phyloP scores from a whole-genome alignment of 1,140 invertebrate genomes.

The Calycopis cecrops region DNA sequence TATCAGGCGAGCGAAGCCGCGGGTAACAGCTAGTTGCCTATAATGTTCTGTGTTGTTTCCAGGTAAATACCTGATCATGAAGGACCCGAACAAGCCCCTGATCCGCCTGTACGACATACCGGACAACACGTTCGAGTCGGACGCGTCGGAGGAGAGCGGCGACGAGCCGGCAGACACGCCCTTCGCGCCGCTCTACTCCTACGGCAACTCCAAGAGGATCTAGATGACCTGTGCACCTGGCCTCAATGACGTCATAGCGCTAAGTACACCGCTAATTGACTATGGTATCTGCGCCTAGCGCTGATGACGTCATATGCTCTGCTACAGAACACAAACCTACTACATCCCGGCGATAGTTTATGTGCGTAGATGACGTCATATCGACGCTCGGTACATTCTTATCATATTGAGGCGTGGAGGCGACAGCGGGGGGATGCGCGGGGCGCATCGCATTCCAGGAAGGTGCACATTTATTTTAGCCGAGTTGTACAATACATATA shows the following conservation, averaged over 20 bases:
- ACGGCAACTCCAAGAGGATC: constrained; percentile 67
- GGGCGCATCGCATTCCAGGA: no score
- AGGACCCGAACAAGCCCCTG: constrained; percentile 99
- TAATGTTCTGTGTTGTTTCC: constrained; percentile 15
- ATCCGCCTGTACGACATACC: constrained; percentile 98
- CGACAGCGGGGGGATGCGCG: no score
- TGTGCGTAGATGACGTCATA: no score
- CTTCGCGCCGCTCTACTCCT: constrained; percentile 72
- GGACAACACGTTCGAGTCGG: constrained; percentile 98
- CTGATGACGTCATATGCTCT: no score
- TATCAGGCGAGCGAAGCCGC: no score
- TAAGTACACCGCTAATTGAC: constrained; percentile 16
- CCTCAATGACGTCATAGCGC: not conserved
- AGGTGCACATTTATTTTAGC: no score
- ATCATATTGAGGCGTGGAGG: no score
- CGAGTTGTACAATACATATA: no score
- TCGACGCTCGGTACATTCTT: no score
- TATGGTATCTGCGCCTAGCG: not conserved
- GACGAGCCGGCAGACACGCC: constrained; percentile 83
- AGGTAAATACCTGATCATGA: constrained; percentile 97
- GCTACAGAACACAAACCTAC: no score
- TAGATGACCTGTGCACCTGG: constrained; percentile 25
- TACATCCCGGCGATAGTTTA: no score
- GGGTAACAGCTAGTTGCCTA: no score
- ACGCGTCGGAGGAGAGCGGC: constrained; percentile 93